Evolutionary conservation across 2,797 vertebrate species (phyloP).

Genomic region (Tiaroga cobitis): DNA sequence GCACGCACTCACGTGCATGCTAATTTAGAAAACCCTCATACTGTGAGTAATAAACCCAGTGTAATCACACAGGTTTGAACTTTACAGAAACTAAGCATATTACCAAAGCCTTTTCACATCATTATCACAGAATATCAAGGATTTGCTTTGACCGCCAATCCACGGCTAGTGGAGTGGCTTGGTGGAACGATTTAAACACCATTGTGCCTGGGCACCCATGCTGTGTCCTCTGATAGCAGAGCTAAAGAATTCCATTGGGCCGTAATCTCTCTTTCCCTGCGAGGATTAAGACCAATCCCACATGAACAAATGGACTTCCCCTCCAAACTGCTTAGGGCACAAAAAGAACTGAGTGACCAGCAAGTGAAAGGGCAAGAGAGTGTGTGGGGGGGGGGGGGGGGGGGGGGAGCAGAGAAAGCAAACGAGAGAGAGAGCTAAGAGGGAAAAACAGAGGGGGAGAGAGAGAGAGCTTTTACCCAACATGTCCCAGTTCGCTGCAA

Average conservation of each 20-base stretch:
- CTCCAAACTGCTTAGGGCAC: conserved; percentile 46
- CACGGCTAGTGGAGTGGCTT: conserved; percentile 21
- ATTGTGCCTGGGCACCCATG: conserved; percentile 31
- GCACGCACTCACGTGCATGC: not conserved
- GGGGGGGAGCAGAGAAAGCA: not conserved
- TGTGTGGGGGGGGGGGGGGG: not conserved
- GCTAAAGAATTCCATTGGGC: conserved; percentile 43
- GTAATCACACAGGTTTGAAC: conserved; percentile 23
- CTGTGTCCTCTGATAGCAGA: conserved; percentile 43
- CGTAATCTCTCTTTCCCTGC: conserved; percentile 47
- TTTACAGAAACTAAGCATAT: conserved; percentile 31
- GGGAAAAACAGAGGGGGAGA: conserved; percentile 31
- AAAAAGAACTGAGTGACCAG: conserved; percentile 32
- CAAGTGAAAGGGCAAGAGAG: conserved; percentile 25
- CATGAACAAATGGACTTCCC: conserved; percentile 51
- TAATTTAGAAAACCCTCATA: conserved; percentile 7
- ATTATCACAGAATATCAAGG: conserved; percentile 33
- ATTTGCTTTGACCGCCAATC: conserved; percentile 21
- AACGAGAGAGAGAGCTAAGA: not conserved
- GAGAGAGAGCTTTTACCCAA: conserved; percentile 16
- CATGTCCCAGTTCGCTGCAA: conserved; percentile 46
- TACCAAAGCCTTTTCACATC: conserved; percentile 35
- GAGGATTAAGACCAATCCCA: conserved; percentile 51
- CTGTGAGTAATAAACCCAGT: conserved; percentile 20
- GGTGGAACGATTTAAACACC: conserved; percentile 9